A percentile compares a stretch with the other conserved stretches of the same genome.
phyloP scores from a whole-genome alignment of 1,140 invertebrate genomes.

The Drosophila santomea region DNA sequence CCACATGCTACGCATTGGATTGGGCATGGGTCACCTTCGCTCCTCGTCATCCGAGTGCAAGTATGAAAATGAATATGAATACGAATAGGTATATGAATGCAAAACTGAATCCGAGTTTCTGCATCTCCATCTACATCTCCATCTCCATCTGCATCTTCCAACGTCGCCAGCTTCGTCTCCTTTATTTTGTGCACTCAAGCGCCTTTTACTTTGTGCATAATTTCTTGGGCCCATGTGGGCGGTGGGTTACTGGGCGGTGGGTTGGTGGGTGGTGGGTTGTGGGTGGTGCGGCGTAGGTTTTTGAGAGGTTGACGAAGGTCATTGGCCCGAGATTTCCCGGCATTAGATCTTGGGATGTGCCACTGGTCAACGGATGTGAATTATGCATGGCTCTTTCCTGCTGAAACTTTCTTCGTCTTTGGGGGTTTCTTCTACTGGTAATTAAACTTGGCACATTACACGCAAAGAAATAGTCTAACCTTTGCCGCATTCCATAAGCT shows the following conservation, averaged over 20 bases:
- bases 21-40: constrained; percentile 66
- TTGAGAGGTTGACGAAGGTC: constrained; percentile 27
- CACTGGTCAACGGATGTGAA: constrained; percentile 27
- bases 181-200: constrained; percentile 74
- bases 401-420: not conserved
- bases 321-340: constrained; percentile 16
- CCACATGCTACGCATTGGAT: constrained; percentile 31
- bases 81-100: constrained; percentile 9
- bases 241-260: no score
- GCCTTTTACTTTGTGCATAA: constrained; percentile 77
- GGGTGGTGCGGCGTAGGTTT: constrained; percentile 2
- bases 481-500: no score
- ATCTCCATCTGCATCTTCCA: constrained; percentile 30
- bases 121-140: constrained; percentile 16
- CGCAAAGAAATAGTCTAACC: not conserved
- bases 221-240: constrained; percentile 60
- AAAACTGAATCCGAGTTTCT: constrained; percentile 16
- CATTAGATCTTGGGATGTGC: constrained; percentile 6
- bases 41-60: constrained; percentile 24
- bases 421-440: not conserved
- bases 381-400: constrained; percentile 11
- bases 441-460: constrained; percentile 1
- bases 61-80: not conserved
- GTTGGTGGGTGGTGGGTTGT: not conserved
- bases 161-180: constrained; percentile 43